Evolutionary conservation across 1,140 invertebrate species (phyloP).

Genomic region (Nebria ingens): DNA sequence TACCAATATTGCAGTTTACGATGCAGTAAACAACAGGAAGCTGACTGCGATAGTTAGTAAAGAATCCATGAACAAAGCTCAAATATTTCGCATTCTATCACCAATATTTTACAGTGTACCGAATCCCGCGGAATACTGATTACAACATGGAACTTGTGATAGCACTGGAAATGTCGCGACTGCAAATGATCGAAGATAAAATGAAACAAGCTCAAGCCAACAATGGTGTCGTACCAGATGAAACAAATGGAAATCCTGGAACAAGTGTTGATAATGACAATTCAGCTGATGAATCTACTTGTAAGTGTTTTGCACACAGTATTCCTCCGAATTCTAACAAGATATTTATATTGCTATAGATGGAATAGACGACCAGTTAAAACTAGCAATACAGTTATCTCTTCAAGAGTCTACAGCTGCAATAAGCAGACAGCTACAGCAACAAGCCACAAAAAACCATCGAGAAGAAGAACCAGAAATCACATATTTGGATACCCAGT

Average conservation of each 20-base stretch:
- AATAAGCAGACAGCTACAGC: slow-evolving; percentile 18
- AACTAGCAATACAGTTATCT: slow-evolving; percentile 39
- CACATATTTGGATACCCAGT: slow-evolving; percentile 12
- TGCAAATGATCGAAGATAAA: slow-evolving; percentile 54
- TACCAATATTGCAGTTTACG: slow-evolving; percentile 44
- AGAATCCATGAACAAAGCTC: background rate
- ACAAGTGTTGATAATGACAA: slow-evolving; percentile 1
- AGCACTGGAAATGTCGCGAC: slow-evolving; percentile 58
- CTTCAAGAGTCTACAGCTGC: slow-evolving; percentile 33
- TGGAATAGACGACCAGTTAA: slow-evolving; percentile 35
- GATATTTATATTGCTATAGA: background rate
- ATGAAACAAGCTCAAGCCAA: slow-evolving; percentile 32
- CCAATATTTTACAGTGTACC: background rate
- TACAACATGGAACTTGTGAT: slow-evolving; percentile 56
- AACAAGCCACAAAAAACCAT: slow-evolving; percentile 14
- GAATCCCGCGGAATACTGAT: slow-evolving; percentile 31
- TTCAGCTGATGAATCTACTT: background rate
- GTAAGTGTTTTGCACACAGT: slow-evolving; percentile 2
- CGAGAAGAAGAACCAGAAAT: slow-evolving; percentile 12
- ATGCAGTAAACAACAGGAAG: slow-evolving; percentile 29
- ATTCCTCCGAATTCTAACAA: too few species aligned
- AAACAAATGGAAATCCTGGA: background rate
- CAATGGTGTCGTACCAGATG: slow-evolving; percentile 15
- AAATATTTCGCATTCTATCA: background rate
- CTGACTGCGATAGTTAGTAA: slow-evolving; percentile 2